phyloP scores from a whole-genome alignment of 2,797 vertebrate species.

The Erithacus rubecula region DNA sequence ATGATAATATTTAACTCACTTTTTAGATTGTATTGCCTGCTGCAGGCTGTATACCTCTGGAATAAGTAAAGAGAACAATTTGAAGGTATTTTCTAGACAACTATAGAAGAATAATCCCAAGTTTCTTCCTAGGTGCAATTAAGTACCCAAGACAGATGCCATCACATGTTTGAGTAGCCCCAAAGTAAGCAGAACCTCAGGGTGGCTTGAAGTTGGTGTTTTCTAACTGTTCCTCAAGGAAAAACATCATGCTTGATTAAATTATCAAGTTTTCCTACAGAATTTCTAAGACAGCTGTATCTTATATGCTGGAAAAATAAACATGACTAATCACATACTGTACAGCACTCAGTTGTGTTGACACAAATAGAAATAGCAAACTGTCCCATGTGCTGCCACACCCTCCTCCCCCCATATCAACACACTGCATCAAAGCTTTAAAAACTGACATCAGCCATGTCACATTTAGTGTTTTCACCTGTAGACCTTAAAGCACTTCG shows the following conservation, averaged over 20 bases:
- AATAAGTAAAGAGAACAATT: background rate
- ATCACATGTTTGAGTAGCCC: background rate
- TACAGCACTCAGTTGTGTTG: background rate
- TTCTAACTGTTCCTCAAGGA: background rate
- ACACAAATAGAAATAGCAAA: conserved; percentile 2
- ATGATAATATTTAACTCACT: background rate
- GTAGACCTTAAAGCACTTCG: background rate
- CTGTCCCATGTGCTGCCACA: background rate
- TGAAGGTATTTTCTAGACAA: background rate
- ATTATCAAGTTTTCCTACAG: background rate
- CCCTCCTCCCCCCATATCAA: background rate
- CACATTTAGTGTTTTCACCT: background rate
- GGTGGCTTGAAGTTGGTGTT: background rate
- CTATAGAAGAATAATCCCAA: background rate
- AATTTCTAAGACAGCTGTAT: background rate
- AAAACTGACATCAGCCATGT: background rate
- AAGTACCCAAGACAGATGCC: background rate
- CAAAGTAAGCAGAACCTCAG: background rate
- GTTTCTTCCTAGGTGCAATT: background rate
- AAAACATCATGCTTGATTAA: background rate
- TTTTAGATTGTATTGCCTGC: background rate
- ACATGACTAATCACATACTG: background rate
- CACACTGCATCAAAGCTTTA: background rate
- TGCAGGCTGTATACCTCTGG: background rate
- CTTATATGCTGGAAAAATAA: background rate